phyloP scores from a whole-genome alignment of 2,797 vertebrate species.

The Liasis olivaceus region DNA sequence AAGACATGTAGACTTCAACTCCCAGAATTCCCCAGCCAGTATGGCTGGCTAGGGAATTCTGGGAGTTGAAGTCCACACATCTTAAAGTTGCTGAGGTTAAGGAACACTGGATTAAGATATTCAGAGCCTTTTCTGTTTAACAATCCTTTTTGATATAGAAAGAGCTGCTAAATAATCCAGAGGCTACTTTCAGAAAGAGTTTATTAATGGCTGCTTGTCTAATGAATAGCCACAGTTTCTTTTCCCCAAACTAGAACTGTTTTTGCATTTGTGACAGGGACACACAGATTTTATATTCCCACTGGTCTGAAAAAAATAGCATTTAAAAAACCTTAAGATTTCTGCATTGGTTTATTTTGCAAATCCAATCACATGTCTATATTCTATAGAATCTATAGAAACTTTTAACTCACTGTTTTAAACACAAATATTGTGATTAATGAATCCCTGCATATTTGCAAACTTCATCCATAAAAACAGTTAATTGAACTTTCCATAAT shows the following conservation, averaged over 20 bases:
- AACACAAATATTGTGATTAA: not conserved
- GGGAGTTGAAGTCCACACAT: no score
- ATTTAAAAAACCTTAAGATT: not conserved
- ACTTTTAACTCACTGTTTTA: not conserved
- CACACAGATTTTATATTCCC: not conserved
- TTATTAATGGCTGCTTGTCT: not conserved
- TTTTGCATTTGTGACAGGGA: not conserved
- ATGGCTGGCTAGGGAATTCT: no score
- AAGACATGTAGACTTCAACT: no score
- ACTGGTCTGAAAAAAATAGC: not conserved
- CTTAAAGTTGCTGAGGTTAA: no score
- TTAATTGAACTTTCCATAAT: not conserved
- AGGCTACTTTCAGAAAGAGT: not conserved
- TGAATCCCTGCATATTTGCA: not conserved
- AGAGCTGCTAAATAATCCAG: not conserved
- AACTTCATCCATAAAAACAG: no score
- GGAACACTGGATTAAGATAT: not conserved
- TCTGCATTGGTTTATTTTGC: not conserved
- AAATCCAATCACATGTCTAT: not conserved
- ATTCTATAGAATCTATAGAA: not conserved
- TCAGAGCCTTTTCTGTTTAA: not conserved
- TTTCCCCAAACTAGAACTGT: not conserved
- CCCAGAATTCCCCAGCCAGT: no score
- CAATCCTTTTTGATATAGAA: not conserved
- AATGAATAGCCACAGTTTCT: not conserved